These are phyloP conservation scores for Phortica variegata DNA, from an alignment of 1,140 invertebrate species.

Conservation along the genomic window DNA sequence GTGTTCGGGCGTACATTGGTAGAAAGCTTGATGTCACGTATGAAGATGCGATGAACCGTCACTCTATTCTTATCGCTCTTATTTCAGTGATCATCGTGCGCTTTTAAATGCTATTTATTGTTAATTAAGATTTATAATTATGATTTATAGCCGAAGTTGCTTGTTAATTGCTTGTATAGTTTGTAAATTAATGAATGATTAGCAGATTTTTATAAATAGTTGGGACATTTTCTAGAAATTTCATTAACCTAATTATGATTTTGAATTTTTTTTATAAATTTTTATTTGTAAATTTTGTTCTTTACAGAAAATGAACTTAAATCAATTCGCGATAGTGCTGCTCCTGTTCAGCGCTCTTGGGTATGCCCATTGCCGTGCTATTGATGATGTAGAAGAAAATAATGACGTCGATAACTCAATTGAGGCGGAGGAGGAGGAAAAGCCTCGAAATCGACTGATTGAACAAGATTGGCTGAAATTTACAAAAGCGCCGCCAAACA, in stretches of 20 bases:
- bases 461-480: conserved; percentile 60
- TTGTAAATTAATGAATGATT: too few relatives aligned
- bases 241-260: conserved; percentile 41
- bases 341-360: conserved; percentile 40
- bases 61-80: too few relatives aligned
- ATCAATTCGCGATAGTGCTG: conserved; percentile 50
- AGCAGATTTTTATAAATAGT: too few relatives aligned
- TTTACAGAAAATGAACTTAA: conserved; percentile 56
- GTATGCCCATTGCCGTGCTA: conserved; percentile 35
- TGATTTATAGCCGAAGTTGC: conserved; percentile 19
- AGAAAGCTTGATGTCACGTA: too few relatives aligned
- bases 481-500: conserved; percentile 55
- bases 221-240: conserved; percentile 31
- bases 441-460: conserved; percentile 26
- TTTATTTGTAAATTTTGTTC: conserved; percentile 3
- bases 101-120: too few relatives aligned
- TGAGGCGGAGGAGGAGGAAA: conserved; percentile 27
- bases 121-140: too few relatives aligned
- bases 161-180: too few relatives aligned
- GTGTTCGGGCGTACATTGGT: too few relatives aligned
- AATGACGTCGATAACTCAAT: conserved; percentile 52
- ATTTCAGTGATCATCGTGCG: too few relatives aligned
- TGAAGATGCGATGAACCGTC: too few relatives aligned
- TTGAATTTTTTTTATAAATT: conserved; percentile 10
- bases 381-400: conserved; percentile 43